These are phyloP conservation scores for Lasioglossum zephyrum DNA, from an alignment of 2,888 invertebrate species.

Conservation along the genomic window DNA sequence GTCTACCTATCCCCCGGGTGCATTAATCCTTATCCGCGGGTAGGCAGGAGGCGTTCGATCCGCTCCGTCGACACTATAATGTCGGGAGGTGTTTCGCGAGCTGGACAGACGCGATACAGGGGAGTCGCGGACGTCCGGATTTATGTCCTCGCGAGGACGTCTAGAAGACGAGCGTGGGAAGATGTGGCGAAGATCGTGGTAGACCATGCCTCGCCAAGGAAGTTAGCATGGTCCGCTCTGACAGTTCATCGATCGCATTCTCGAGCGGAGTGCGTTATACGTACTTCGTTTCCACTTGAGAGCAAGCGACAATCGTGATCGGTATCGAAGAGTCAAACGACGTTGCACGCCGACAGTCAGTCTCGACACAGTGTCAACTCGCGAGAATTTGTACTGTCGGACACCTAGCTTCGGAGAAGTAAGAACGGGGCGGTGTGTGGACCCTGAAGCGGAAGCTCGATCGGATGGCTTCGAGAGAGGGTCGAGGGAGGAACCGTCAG, in stretches of 20 bases:
- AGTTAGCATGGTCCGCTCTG: not conserved
- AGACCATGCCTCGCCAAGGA: not conserved
- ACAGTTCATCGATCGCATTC: not conserved
- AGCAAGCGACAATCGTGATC: not conserved
- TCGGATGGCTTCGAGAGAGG: not conserved
- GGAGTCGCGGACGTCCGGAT: conserved; percentile 9
- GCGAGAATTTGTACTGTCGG: not conserved
- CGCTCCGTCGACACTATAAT: conserved; percentile 17
- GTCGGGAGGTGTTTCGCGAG: conserved; percentile 23
- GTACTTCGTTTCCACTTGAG: not conserved
- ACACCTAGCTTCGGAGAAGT: not conserved
- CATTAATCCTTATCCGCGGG: conserved; percentile 15
- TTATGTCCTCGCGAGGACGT: conserved; percentile 20
- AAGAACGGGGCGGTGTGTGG: not conserved
- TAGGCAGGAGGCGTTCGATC: conserved; percentile 14
- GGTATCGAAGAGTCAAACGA: not conserved
- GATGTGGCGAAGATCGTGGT: not conserved
- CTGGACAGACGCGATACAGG: conserved; percentile 6
- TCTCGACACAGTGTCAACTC: not conserved
- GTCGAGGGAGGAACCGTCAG: not conserved
- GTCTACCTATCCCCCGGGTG: not conserved
- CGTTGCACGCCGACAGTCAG: not conserved
- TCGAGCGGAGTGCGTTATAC: not conserved
- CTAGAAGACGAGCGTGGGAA: not conserved
- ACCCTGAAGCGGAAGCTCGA: not conserved